Base-by-base conservation (phyloP, 2,888 invertebrate species). In the Ferdinandea cuprea region DNA sequence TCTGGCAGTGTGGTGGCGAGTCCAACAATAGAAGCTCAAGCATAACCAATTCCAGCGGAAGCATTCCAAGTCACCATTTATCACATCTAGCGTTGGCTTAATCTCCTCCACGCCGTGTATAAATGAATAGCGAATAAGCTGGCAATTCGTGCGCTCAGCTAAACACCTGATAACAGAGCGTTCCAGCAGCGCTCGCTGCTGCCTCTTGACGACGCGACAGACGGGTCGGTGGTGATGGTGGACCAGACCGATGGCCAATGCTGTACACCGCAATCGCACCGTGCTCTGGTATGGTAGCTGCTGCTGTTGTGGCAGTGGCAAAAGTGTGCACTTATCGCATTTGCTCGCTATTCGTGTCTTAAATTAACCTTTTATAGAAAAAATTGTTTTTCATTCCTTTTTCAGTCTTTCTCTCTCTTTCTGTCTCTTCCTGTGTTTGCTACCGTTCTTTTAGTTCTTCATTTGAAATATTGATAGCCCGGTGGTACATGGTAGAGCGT, bases 281-380 rank as follows among this genome's bases (percentile, higher is more conserved):
- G 5, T 28, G 46, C 13, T 42, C n/a, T 28, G 35, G 65, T 25
- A 28, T n/a, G 25, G 50, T 19, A 17, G 63, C 37, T 30, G 50
- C 50, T 44, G 61, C 35, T 35, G 52, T 35, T 35, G 63, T 73
- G 65, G 48, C 65, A 58, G 65, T 83, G 72, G 66, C 83, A 78
- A 40, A 79, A 84, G 69, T 84, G 79, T 84, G 74, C 79, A 84
- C 73, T 84, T 84, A 84, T 84, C 84, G 74, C 79, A 79, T 80
- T 85, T 85, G 85, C 77, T 85, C 83, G 78, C 77, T 79, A 83
- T 85, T 85, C 85, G 85, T 85, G 85, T 79, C 85, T 76, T 85
- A 85, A 85, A 85, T 85, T 85, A 85, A 79, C 85, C 83, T 85
- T 85, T 85, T 85, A 85, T 83, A 85, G 85, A 40, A 85, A 83